Conservation (phyloP, 2,113 vertebrate genomes). For the Saimiri boliviensis region DNA sequence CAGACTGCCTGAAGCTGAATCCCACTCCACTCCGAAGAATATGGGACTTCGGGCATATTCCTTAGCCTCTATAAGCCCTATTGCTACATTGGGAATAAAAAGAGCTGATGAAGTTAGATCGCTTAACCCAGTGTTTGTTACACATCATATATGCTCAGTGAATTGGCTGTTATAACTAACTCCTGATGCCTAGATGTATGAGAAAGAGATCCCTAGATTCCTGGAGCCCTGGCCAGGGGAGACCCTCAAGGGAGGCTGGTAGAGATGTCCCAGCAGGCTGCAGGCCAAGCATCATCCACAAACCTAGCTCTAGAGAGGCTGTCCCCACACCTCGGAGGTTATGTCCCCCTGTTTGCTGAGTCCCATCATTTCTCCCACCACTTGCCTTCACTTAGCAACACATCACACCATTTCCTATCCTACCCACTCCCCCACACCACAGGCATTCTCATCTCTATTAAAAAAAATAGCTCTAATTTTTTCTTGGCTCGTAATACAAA, state of each 20-base stretch:
- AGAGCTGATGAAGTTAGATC: neutral
- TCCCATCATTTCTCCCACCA: neutral
- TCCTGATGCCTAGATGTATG: neutral
- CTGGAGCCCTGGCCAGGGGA: neutral
- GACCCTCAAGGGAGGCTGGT: neutral
- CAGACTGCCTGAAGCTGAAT: neutral
- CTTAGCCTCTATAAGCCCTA: neutral
- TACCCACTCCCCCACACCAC: neutral
- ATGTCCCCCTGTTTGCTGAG: neutral
- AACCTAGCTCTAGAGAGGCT: neutral
- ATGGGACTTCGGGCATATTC: neutral
- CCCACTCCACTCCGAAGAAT: neutral
- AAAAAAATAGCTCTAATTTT: neutral
- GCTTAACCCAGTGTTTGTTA: neutral
- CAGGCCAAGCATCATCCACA: neutral
- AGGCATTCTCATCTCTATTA: neutral
- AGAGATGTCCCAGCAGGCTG: neutral
- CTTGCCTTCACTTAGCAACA: neutral
- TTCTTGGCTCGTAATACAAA: constrained; percentile 20
- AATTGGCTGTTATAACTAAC: neutral
- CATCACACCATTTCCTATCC: neutral
- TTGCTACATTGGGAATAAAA: neutral
- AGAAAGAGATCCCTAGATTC: neutral
- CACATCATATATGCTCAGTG: neutral
- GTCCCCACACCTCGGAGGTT: neutral